A percentile compares a stretch with the other conserved stretches of the same genome.
Evolutionary conservation across 2,797 vertebrate species (phyloP).

Genomic region (Cetoscarus ocellatus): DNA sequence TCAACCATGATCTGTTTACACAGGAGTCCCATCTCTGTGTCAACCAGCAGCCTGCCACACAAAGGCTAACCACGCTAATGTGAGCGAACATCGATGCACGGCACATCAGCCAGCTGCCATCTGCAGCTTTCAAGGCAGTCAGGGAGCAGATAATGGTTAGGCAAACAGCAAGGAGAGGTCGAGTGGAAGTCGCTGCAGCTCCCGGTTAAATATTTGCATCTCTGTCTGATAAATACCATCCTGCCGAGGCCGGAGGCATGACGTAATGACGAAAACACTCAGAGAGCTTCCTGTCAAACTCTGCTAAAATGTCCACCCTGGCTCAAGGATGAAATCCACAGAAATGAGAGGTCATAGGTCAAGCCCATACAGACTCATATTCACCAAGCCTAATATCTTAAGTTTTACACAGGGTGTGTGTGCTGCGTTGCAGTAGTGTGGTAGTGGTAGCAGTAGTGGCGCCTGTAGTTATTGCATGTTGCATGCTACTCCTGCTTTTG

Average conservation of each 20-base stretch:
- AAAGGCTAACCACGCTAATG: slow-evolving; percentile 38
- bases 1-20: slow-evolving; percentile 67
- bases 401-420: too few species aligned
- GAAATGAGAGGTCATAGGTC: too few species aligned
- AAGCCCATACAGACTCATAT: too few species aligned
- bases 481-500: too few species aligned
- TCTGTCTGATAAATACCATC: background rate
- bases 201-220: slow-evolving; percentile 30
- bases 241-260: background rate
- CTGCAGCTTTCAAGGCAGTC: slow-evolving; percentile 55
- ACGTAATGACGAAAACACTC: too few species aligned
- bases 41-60: slow-evolving; percentile 50
- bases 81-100: background rate
- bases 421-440: too few species aligned
- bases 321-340: too few species aligned
- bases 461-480: too few species aligned
- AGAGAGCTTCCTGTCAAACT: too few species aligned
- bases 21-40: slow-evolving; percentile 59
- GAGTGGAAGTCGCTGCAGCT: slow-evolving; percentile 17
- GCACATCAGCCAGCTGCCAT: slow-evolving; percentile 27
- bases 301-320: too few species aligned
- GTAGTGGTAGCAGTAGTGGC: too few species aligned
- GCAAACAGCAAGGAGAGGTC: slow-evolving; percentile 48
- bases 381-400: too few species aligned
- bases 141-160: slow-evolving; percentile 56